Conservation (phyloP, 2,797 vertebrate genomes). For the Xenentodon cancila region DNA sequence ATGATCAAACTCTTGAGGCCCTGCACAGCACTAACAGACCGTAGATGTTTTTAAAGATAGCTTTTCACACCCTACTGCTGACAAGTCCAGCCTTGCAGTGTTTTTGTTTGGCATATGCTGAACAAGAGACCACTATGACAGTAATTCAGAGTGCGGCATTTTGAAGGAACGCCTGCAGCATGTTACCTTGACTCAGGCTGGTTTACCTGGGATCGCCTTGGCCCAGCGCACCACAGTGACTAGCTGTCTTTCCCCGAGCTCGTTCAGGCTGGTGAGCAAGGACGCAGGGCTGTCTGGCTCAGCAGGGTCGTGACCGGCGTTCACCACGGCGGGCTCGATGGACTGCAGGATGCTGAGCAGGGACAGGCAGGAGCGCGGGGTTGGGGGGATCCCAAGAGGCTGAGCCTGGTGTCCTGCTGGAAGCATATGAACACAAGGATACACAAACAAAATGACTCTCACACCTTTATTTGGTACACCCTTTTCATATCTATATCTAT, state of each 20-base stretch:
- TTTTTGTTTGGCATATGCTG: background rate
- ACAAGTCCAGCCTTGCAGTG: conserved; percentile 5
- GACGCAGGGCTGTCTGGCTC: conserved; percentile 89
- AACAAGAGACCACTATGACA: background rate
- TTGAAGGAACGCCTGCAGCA: background rate
- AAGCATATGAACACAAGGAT: background rate
- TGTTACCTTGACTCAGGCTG: background rate
- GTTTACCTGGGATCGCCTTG: conserved; percentile 92
- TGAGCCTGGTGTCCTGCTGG: conserved; percentile 57
- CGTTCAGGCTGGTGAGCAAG: conserved; percentile 92
- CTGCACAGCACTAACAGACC: background rate
- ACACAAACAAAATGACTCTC: no score
- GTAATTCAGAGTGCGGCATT: background rate
- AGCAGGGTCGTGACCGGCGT: conserved; percentile 87
- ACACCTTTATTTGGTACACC: no score
- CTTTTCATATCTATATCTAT: no score
- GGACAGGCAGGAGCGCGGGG: conserved; percentile 79
- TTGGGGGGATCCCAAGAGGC: conserved; percentile 55
- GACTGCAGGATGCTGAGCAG: conserved; percentile 90
- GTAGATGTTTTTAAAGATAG: background rate
- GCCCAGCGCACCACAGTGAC: conserved; percentile 95
- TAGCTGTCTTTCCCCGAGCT: conserved; percentile 93
- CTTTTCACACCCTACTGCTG: background rate
- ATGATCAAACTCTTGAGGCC: background rate
- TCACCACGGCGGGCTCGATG: conserved; percentile 88